These are phyloP conservation scores for Leucosticte australis DNA, from an alignment of 2,113 vertebrate species.

Conservation along the genomic window DNA sequence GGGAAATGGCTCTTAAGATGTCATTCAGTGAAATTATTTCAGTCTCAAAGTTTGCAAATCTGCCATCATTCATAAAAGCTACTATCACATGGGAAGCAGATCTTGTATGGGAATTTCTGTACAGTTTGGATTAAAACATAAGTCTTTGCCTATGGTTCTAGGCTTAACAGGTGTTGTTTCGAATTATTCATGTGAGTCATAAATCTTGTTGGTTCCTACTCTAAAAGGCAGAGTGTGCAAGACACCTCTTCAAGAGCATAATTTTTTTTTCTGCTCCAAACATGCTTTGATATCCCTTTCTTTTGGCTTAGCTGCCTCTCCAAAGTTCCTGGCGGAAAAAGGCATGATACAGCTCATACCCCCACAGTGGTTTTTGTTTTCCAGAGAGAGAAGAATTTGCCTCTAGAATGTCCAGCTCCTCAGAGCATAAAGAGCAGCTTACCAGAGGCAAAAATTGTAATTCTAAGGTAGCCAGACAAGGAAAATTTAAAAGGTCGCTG, in stretches of 20 bases:
- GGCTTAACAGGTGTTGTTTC: background rate
- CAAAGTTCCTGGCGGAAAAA: background rate
- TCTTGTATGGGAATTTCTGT: background rate
- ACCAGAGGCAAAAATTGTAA: background rate
- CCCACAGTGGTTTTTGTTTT: background rate
- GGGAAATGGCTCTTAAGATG: background rate
- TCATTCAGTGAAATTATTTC: background rate
- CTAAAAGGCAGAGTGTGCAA: background rate
- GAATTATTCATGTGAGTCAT: conserved; percentile 5
- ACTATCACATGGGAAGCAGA: background rate
- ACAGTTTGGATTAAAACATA: background rate
- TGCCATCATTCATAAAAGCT: background rate
- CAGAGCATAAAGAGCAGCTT: background rate
- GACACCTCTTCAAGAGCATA: background rate
- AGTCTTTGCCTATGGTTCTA: background rate
- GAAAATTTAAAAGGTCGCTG: conserved; percentile 14
- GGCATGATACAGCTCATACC: background rate
- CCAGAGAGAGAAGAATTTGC: background rate
- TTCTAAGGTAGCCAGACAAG: background rate
- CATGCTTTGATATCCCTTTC: background rate
- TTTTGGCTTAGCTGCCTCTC: background rate
- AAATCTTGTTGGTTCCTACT: background rate
- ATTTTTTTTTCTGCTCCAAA: background rate
- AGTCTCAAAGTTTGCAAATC: background rate
- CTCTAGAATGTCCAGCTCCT: background rate